A percentile compares a stretch with the other conserved stretches of the same genome.
These are phyloP conservation scores for Ricordea florida DNA, from an alignment of 92 coral and sea anemone species.

Conservation along the genomic window DNA sequence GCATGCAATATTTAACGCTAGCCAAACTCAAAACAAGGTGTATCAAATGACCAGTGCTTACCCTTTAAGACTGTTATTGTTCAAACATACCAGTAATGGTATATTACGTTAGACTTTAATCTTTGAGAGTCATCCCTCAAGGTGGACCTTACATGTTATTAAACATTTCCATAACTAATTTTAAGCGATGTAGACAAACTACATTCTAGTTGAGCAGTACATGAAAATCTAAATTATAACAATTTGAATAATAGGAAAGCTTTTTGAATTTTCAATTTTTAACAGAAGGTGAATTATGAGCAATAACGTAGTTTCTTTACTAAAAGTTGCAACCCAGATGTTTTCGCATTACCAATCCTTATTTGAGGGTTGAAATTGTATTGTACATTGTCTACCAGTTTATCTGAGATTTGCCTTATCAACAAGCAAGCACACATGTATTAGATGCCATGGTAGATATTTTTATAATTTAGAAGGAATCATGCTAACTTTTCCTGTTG, in stretches of 20 bases:
- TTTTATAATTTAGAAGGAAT: constrained; percentile 10
- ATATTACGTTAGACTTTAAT: neutral
- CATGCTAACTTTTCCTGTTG: neutral
- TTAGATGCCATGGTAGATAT: neutral
- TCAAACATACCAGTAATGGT: neutral
- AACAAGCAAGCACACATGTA: neutral
- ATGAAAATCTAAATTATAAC: neutral
- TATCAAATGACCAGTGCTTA: neutral
- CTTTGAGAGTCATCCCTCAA: neutral
- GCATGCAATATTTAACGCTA: too few species aligned
- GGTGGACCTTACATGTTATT: neutral
- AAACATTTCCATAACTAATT: too few species aligned
- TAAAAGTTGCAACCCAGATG: neutral
- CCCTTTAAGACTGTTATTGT: neutral
- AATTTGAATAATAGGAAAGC: neutral
- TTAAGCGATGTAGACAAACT: neutral
- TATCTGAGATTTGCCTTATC: neutral
- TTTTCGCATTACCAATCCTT: neutral
- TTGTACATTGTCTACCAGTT: constrained; percentile 2
- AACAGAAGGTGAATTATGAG: neutral
- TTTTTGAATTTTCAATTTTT: neutral
- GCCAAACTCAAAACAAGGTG: neutral
- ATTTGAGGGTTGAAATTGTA: neutral
- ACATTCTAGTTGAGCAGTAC: neutral
- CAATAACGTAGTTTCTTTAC: neutral